phyloP scores from a whole-genome alignment of 1,140 invertebrate species.

The Samia ricini region DNA sequence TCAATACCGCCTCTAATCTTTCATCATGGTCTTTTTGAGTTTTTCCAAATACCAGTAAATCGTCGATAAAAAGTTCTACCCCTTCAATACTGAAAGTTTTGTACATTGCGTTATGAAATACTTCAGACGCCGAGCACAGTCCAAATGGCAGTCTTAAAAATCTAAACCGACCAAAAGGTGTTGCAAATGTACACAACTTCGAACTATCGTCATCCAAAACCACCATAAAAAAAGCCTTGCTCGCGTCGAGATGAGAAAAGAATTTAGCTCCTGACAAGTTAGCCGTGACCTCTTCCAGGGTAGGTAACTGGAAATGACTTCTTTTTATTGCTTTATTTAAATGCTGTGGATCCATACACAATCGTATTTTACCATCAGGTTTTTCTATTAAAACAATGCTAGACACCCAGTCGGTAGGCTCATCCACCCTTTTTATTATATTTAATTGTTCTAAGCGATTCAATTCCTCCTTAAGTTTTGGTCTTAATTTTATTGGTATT shows the following conservation, averaged over 20 bases:
- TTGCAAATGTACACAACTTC: constrained; percentile 21
- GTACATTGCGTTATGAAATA: constrained; percentile 17
- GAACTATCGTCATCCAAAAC: constrained; percentile 15
- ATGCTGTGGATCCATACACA: constrained; percentile 19
- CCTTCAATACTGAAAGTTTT: constrained; percentile 17
- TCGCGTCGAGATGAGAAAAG: constrained; percentile 16
- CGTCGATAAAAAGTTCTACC: constrained; percentile 43
- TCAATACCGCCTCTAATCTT: constrained; percentile 24
- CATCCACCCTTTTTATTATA: neutral
- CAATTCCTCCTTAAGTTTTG: neutral
- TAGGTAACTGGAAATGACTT: constrained; percentile 20
- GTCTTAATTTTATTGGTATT: neutral
- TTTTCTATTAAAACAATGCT: constrained; percentile 23
- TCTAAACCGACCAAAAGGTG: constrained; percentile 21
- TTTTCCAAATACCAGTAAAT: constrained; percentile 47
- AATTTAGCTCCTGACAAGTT: constrained; percentile 11
- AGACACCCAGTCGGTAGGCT: constrained; percentile 19
- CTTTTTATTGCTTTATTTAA: constrained; percentile 20
- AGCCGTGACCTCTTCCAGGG: constrained; percentile 16
- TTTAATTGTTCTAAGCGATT: neutral
- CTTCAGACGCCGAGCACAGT: constrained; percentile 13
- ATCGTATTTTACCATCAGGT: constrained; percentile 15
- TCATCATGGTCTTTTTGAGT: constrained; percentile 32
- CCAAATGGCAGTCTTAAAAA: constrained; percentile 25
- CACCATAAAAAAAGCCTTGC: neutral